Conservation (phyloP, 1,140 invertebrate species). For the Bombus vancouverensis region DNA sequence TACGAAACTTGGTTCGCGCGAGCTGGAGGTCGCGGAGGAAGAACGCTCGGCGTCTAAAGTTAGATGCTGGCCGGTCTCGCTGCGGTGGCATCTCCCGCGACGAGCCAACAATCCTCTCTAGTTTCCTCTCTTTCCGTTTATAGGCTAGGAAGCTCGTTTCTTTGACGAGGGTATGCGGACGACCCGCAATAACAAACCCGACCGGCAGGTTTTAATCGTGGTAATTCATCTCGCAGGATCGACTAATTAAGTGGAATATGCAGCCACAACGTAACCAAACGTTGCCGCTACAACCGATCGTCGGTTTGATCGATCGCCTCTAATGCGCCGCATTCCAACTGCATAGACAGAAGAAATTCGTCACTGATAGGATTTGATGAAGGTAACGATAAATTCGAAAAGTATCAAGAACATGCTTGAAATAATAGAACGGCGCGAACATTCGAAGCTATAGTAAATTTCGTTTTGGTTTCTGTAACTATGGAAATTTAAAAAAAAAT, state of each 20-base stretch:
- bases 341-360: no score
- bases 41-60: slow-evolving; percentile 61
- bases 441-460: no score
- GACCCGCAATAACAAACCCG: slow-evolving; percentile 49
- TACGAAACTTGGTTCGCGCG: slow-evolving; percentile 47
- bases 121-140: background rate
- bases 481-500: no score
- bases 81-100: slow-evolving; percentile 31
- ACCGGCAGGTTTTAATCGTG: slow-evolving; percentile 59
- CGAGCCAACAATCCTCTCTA: background rate
- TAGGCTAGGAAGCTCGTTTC: background rate
- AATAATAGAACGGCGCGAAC: no score
- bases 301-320: slow-evolving; percentile 54
- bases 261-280: slow-evolving; percentile 56
- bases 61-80: slow-evolving; percentile 51
- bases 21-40: slow-evolving; percentile 4
- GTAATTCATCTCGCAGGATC: slow-evolving; percentile 52
- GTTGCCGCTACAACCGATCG: slow-evolving; percentile 52
- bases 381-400: no score
- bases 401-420: no score
- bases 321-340: slow-evolving; percentile 9
- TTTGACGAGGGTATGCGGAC: background rate
- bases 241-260: slow-evolving; percentile 64
- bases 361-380: background rate
- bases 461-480: no score